phyloP scores from a whole-genome alignment of 2,888 invertebrate species.

The Melitaea athalia region DNA sequence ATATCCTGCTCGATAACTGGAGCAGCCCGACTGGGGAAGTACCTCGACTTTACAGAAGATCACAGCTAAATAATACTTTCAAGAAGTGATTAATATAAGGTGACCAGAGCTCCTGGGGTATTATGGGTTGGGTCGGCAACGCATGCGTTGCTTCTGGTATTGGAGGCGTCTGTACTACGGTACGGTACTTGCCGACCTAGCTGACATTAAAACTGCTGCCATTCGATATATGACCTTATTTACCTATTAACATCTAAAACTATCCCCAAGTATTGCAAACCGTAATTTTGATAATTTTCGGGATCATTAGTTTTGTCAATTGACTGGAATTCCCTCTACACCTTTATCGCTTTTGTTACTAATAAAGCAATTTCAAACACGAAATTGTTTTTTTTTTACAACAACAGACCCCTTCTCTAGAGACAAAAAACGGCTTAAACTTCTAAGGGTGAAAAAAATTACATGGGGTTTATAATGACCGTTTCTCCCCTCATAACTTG shows the following conservation, averaged over 20 bases:
- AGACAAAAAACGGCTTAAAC: conserved; percentile 33
- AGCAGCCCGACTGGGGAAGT: no score
- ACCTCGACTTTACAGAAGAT: no score
- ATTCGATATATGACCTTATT: background rate
- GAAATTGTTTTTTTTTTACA: conserved; percentile 34
- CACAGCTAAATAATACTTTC: no score
- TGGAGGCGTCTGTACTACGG: no score
- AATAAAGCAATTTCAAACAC: conserved; percentile 35
- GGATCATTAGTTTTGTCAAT: conserved; percentile 33
- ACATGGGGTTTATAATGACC: conserved; percentile 42
- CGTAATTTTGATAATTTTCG: conserved; percentile 26
- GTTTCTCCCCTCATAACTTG: conserved; percentile 47
- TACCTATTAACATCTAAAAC: background rate
- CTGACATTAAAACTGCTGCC: background rate
- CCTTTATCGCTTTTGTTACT: conserved; percentile 30
- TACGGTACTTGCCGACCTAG: no score
- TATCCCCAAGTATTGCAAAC: background rate
- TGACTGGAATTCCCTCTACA: conserved; percentile 28
- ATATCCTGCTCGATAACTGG: no score
- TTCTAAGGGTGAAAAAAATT: conserved; percentile 32
- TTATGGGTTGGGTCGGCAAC: no score
- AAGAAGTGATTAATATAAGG: no score
- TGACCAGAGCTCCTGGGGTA: no score
- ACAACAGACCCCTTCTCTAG: conserved; percentile 32
- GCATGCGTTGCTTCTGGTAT: no score